A percentile compares a stretch with the other conserved stretches of the same genome.
These are phyloP conservation scores for Tyrannus savana DNA, from an alignment of 2,113 vertebrate genomes.

Conservation along the genomic window DNA sequence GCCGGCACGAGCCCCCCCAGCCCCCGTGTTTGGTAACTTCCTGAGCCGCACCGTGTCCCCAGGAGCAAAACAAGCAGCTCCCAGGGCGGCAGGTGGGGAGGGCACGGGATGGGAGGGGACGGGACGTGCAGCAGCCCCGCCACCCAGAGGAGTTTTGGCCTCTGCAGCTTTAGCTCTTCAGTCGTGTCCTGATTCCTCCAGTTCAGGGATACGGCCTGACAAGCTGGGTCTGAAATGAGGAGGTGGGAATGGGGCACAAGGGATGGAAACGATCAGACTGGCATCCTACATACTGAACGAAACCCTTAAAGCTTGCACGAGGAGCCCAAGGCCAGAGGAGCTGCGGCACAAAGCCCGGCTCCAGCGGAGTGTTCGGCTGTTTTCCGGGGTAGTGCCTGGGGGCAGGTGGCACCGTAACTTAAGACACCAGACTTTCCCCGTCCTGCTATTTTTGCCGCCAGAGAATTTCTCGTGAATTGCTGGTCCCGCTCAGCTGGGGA, in stretches of 20 bases:
- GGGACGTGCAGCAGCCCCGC: fast-evolving
- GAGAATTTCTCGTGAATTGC: not conserved
- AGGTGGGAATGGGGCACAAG: not conserved
- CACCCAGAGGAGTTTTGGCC: not conserved
- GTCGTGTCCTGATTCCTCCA: fast-evolving
- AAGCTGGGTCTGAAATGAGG: not conserved
- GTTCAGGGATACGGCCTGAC: not conserved
- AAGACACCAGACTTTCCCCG: not conserved
- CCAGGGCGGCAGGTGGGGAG: not conserved
- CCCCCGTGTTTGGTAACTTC: conserved; percentile 37
- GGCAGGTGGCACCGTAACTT: not conserved
- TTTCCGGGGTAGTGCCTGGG: fast-evolving
- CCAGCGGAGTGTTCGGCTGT: fast-evolving
- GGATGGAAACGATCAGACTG: not conserved
- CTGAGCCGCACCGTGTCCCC: not conserved
- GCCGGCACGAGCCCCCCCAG: not conserved
- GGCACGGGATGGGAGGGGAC: not conserved
- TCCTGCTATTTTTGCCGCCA: not conserved
- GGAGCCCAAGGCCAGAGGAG: not conserved
- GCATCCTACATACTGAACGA: not conserved
- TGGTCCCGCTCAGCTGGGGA: fast-evolving
- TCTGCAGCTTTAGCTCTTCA: not conserved
- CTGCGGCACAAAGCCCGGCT: not conserved
- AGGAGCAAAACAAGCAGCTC: not conserved
- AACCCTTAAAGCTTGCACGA: not conserved